Evolutionary conservation across 2,797 vertebrate species (phyloP).

Genomic region (Notoglanidium macrostoma): DNA sequence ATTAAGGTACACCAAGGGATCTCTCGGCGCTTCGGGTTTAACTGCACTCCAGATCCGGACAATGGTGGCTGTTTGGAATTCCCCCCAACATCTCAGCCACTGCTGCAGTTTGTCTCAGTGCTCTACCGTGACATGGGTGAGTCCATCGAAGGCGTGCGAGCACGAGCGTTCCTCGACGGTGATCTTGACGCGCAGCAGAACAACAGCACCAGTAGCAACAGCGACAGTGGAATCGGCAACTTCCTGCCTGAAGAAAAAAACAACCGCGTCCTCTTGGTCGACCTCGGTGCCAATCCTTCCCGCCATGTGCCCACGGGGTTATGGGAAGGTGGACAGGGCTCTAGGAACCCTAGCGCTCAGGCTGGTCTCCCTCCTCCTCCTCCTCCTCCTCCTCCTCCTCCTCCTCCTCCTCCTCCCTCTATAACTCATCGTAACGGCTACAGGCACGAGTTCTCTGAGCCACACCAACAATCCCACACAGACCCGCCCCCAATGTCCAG

Average conservation of each 20-base stretch:
- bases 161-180: slow-evolving; percentile 86
- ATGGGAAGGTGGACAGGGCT: slow-evolving; percentile 80
- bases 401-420: slow-evolving; percentile 59
- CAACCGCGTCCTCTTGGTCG: slow-evolving; percentile 89
- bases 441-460: slow-evolving; percentile 81
- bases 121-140: slow-evolving; percentile 98
- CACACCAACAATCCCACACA: slow-evolving; percentile 38
- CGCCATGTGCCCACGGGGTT: slow-evolving; percentile 77
- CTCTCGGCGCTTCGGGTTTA: slow-evolving; percentile 87
- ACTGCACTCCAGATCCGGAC: slow-evolving; percentile 94
- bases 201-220: slow-evolving; percentile 96
- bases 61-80: slow-evolving; percentile 94
- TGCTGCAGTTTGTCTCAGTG: slow-evolving; percentile 94
- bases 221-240: slow-evolving; percentile 95
- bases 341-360: slow-evolving; percentile 67
- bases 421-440: slow-evolving; percentile 82
- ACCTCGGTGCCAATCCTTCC: slow-evolving; percentile 82
- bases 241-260: slow-evolving; percentile 92
- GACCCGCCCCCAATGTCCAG: slow-evolving; percentile 78
- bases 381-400: slow-evolving; percentile 59
- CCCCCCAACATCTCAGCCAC: slow-evolving; percentile 89
- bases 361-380: slow-evolving; percentile 63
- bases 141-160: slow-evolving; percentile 91
- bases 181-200: slow-evolving; percentile 83
- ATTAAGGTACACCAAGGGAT: slow-evolving; percentile 82